Evolutionary conservation across 1,140 invertebrate genomes (phyloP).

Genomic region (Anoplophora glabripennis): DNA sequence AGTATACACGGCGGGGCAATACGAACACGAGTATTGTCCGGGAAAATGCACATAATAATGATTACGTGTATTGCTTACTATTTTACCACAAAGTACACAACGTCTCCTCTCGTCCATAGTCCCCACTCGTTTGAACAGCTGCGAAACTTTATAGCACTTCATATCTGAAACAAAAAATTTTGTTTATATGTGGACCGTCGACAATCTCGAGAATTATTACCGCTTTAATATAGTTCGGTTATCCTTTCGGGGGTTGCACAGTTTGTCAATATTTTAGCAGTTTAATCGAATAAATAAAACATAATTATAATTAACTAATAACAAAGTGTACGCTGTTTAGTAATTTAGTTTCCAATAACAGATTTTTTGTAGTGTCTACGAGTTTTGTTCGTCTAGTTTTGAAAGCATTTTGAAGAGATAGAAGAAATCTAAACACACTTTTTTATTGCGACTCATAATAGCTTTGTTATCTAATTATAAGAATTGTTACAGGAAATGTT

Average conservation of each 20-base stretch:
- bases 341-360: too few relatives aligned
- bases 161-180: conserved; percentile 61
- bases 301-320: too few relatives aligned
- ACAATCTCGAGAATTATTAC: conserved; percentile 18
- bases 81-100: conserved; percentile 65
- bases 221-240: conserved; percentile 17
- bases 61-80: conserved; percentile 65
- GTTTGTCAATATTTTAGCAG: conserved; percentile 11
- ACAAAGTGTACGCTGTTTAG: too few relatives aligned
- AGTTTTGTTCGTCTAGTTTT: too few relatives aligned
- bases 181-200: too few relatives aligned
- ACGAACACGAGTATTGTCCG: conserved; percentile 60
- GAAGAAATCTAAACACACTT: too few relatives aligned
- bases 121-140: conserved; percentile 63
- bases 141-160: conserved; percentile 65
- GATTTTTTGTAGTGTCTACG: too few relatives aligned
- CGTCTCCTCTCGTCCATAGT: conserved; percentile 61
- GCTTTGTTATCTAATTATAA: too few relatives aligned
- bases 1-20: conserved; percentile 64
- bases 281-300: background rate
- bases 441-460: too few relatives aligned
- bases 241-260: conserved; percentile 25
- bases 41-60: conserved; percentile 68
- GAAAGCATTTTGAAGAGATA: too few relatives aligned
- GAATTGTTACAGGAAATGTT: too few relatives aligned